phyloP scores from a whole-genome alignment of 2,113 vertebrate genomes.

The Trachemys scripta region DNA sequence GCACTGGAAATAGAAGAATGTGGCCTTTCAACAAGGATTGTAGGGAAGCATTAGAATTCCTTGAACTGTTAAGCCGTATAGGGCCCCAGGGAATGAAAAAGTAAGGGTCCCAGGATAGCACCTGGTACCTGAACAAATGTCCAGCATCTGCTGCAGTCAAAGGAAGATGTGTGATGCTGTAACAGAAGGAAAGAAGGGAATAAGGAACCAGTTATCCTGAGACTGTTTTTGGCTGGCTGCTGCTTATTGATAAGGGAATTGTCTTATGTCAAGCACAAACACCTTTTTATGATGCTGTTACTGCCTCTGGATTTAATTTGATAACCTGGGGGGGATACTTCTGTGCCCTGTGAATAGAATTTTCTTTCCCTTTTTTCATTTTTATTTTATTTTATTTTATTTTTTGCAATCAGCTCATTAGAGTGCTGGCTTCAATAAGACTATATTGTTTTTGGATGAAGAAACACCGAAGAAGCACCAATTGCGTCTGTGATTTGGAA shows the following conservation, averaged over 20 bases:
- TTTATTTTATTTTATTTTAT: neutral
- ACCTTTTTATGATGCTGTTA: neutral
- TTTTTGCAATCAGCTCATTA: conserved; percentile 29
- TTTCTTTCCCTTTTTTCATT: neutral
- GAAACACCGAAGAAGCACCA: neutral
- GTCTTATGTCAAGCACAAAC: neutral
- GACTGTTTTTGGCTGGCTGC: conserved; percentile 64
- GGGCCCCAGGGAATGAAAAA: conserved; percentile 66
- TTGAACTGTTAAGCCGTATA: conserved; percentile 73
- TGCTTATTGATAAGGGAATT: conserved; percentile 20
- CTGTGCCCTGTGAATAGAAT: neutral
- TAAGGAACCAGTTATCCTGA: conserved; percentile 16
- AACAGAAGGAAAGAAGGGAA: conserved; percentile 19
- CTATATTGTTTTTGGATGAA: neutral
- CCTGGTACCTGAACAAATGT: conserved; percentile 84
- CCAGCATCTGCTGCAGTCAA: conserved; percentile 78
- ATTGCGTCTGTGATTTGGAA: neutral
- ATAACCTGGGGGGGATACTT: neutral
- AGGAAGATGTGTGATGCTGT: conserved; percentile 58
- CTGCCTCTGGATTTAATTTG: neutral
- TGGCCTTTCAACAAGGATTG: conserved; percentile 78
- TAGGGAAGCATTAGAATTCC: conserved; percentile 69
- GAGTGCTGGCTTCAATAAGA: neutral
- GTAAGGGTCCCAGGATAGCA: conserved; percentile 78
- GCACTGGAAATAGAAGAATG: conserved; percentile 75